Evolutionary conservation across 2,888 invertebrate genomes (phyloP).

Genomic region (Bembecia ichneumoniformis): DNA sequence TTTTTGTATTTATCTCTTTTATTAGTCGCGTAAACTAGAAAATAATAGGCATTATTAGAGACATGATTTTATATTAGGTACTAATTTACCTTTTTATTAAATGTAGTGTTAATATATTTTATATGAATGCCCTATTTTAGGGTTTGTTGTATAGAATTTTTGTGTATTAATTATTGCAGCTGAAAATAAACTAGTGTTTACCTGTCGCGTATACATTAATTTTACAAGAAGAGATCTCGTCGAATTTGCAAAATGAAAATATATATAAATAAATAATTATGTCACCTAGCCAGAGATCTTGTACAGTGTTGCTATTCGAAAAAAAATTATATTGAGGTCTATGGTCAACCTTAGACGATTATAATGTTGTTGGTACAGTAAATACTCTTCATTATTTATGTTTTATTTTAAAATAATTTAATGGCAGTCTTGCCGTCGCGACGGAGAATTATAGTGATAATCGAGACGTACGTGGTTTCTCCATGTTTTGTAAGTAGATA

Average conservation of each 20-base stretch:
- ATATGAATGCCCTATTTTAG: constrained; percentile 28
- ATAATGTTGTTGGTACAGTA: constrained; percentile 64
- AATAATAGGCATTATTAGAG: constrained; percentile 48
- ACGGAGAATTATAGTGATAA: constrained; percentile 35
- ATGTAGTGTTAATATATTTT: constrained; percentile 34
- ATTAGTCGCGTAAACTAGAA: constrained; percentile 19
- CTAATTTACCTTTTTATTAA: constrained; percentile 25
- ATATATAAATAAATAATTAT: constrained; percentile 24
- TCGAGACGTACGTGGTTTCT: constrained; percentile 29
- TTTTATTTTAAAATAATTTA: constrained; percentile 63
- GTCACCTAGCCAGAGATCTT: constrained; percentile 19
- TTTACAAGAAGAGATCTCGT: constrained; percentile 51
- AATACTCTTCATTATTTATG: constrained; percentile 67
- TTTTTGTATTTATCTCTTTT: background rate
- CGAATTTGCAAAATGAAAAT: constrained; percentile 30
- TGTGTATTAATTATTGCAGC: constrained; percentile 21
- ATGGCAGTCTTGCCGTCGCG: constrained; percentile 54
- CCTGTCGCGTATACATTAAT: constrained; percentile 16
- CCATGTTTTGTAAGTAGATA: constrained; percentile 59
- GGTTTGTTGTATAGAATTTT: constrained; percentile 39
- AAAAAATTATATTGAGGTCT: constrained; percentile 47
- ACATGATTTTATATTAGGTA: constrained; percentile 31
- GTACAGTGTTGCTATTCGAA: constrained; percentile 38
- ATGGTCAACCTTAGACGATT: constrained; percentile 56
- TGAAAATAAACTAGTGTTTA: constrained; percentile 17